Conservation (phyloP, 30 jellyfish, hydroid and myxozoan species). For the Morbakka virulenta region DNA sequence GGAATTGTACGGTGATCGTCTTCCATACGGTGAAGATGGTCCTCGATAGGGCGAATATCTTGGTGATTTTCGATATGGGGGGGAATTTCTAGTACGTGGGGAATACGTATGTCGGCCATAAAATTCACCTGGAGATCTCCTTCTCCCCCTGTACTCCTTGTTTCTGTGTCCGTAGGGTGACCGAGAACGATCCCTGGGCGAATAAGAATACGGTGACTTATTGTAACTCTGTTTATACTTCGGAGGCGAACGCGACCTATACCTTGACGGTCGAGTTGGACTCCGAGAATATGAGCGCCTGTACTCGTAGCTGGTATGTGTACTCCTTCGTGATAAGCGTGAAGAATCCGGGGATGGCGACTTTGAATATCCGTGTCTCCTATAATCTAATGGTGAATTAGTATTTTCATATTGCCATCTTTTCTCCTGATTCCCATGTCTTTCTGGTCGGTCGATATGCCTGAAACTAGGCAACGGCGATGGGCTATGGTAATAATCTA, state of each 20-base stretch:
- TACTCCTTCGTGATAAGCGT: background rate
- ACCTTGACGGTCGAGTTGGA: background rate
- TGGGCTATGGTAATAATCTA: background rate
- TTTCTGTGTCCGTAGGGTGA: constrained; percentile 53
- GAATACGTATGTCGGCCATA: constrained; percentile 34
- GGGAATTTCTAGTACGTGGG: constrained; percentile 51
- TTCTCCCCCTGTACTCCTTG: background rate
- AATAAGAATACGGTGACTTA: background rate
- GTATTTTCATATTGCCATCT: background rate
- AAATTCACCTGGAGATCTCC: constrained; percentile 60
- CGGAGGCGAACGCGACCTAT: background rate
- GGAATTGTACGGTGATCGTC: constrained; percentile 27
- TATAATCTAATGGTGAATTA: background rate
- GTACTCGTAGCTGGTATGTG: background rate
- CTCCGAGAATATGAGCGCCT: background rate
- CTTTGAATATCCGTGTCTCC: background rate
- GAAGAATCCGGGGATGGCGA: background rate
- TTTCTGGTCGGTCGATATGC: background rate
- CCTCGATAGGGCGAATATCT: constrained; percentile 86
- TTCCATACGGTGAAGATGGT: constrained; percentile 34
- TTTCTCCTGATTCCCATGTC: background rate
- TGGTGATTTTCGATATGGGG: constrained; percentile 77
- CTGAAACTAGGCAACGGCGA: background rate
- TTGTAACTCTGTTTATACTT: background rate
- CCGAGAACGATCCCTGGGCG: constrained; percentile 21